Conservation (phyloP, 2,888 invertebrate genomes). For the Eilema caniola region DNA sequence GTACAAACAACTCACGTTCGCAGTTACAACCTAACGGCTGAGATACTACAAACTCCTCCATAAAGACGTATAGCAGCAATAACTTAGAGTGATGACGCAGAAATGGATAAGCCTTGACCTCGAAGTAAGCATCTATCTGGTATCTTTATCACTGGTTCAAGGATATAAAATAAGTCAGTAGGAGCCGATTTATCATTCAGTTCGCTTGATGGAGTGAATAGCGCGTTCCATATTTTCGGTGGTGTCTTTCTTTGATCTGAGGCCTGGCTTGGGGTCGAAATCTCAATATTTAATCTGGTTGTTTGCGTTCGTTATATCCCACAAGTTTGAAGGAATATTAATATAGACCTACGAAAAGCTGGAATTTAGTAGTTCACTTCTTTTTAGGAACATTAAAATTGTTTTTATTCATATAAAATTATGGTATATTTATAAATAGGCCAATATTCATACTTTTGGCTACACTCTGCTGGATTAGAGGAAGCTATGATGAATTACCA, state of each 20-base stretch:
- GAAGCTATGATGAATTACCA: neutral
- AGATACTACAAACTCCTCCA: slow-evolving; percentile 35
- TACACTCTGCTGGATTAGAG: too few relatives aligned
- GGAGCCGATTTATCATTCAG: slow-evolving; percentile 24
- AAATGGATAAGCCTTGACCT: slow-evolving; percentile 44
- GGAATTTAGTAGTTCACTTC: neutral
- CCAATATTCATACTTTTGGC: too few relatives aligned
- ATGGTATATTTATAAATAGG: too few relatives aligned
- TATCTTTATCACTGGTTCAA: slow-evolving; percentile 29
- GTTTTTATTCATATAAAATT: neutral
- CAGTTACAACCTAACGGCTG: slow-evolving; percentile 37
- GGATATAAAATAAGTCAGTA: slow-evolving; percentile 24
- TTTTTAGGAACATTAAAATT: neutral
- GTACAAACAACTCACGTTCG: slow-evolving; percentile 29
- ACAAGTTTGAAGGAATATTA: neutral
- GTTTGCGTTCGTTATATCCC: neutral
- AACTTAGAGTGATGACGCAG: slow-evolving; percentile 42
- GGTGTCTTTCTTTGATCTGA: slow-evolving; percentile 11
- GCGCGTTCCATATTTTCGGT: slow-evolving; percentile 8
- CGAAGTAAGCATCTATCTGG: slow-evolving; percentile 20
- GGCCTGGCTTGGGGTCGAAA: neutral
- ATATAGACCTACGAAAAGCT: too few relatives aligned
- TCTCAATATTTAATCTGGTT: slow-evolving; percentile 1
- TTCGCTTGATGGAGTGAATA: slow-evolving; percentile 19
- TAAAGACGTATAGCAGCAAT: slow-evolving; percentile 38